Percentiles rank a stretch among this genome's conserved stretches.
phyloP scores from a whole-genome alignment of 2,113 vertebrate genomes.

The Drymodes brunneopygia region DNA sequence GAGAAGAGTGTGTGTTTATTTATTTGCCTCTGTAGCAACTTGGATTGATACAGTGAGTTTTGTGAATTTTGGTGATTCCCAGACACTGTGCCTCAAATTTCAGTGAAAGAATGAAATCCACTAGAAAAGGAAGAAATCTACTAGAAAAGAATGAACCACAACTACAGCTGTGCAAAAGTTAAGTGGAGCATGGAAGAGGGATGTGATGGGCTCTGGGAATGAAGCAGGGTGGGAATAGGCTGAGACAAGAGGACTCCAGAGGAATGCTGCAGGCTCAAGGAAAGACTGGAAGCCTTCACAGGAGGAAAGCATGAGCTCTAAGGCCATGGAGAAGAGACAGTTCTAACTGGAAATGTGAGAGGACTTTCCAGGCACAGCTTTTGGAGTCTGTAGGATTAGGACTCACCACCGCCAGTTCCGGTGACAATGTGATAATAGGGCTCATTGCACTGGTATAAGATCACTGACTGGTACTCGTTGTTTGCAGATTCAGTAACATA shows the following conservation, averaged over 20 bases:
- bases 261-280: neutral
- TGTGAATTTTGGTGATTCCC: neutral
- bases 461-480: constrained; percentile 60
- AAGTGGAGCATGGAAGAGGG: neutral
- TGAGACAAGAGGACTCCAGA: neutral
- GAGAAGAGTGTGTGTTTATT: neutral
- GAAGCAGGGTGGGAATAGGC: neutral
- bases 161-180: neutral
- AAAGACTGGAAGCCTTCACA: neutral
- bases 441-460: constrained; percentile 66
- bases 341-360: neutral
- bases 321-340: neutral
- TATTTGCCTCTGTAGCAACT: neutral
- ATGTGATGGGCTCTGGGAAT: neutral
- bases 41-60: neutral
- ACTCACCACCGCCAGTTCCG: neutral
- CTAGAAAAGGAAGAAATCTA: neutral
- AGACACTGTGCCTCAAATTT: neutral
- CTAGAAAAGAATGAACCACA: neutral
- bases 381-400: neutral
- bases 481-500: neutral
- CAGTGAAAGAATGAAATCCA: neutral
- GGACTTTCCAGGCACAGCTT: neutral
- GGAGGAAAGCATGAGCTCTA: neutral
- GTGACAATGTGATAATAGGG: constrained; percentile 71